Percentiles rank a stretch among this genome's conserved stretches.
Evolutionary conservation across 2,888 invertebrate species (phyloP).

Genomic region (Morpho helenor): DNA sequence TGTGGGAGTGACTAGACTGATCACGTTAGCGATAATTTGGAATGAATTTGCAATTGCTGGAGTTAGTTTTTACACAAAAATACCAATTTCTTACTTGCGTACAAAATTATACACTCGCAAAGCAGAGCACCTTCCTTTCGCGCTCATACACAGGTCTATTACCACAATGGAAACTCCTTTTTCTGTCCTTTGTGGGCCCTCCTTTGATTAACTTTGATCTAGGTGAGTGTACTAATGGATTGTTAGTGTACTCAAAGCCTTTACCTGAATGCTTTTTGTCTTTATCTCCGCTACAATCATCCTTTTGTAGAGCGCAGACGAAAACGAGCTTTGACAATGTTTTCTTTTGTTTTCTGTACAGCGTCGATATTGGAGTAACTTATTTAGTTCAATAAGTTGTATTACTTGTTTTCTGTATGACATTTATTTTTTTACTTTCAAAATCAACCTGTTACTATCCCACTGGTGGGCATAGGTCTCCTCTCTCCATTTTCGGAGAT

Average conservation of each 20-base stretch:
- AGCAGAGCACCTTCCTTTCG: conserved; percentile 43
- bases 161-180: conserved; percentile 68
- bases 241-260: conserved; percentile 42
- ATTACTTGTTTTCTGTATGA: too few relatives aligned
- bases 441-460: too few relatives aligned
- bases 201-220: conserved; percentile 79
- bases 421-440: conserved; percentile 6
- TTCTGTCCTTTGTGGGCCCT: conserved; percentile 68
- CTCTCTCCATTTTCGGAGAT: too few relatives aligned
- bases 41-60: too few relatives aligned
- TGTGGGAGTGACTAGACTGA: too few relatives aligned
- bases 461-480: too few relatives aligned
- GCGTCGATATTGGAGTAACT: too few relatives aligned
- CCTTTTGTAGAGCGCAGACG: conserved; percentile 15
- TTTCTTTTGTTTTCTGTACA: background rate
- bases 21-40: too few relatives aligned
- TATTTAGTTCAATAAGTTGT: too few relatives aligned
- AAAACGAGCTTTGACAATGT: conserved; percentile 4
- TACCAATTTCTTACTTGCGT: too few relatives aligned
- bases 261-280: conserved; percentile 41
- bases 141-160: conserved; percentile 37
- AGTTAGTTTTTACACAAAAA: too few relatives aligned
- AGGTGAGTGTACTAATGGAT: conserved; percentile 74
- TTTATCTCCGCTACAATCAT: conserved; percentile 20
- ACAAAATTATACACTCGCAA: too few relatives aligned